phyloP scores from a whole-genome alignment of 2,113 vertebrate species.

The Garra rufa region DNA sequence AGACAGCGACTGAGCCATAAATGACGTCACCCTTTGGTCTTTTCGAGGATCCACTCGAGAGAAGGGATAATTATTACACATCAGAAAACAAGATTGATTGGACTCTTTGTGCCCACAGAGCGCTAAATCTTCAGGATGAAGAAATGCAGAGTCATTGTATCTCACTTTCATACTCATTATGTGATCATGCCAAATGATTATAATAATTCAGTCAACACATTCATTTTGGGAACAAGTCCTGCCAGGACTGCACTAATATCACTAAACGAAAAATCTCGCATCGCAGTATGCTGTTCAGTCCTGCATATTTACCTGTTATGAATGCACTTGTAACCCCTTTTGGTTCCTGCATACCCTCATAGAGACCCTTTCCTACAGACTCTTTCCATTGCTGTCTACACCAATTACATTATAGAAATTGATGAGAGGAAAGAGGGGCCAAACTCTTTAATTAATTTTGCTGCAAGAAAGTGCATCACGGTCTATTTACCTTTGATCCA shows the following conservation, averaged over 20 bases:
- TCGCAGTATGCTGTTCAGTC: neutral
- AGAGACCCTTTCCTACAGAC: conserved; percentile 15
- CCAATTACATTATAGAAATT: conserved; percentile 61
- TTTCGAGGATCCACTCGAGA: conserved; percentile 18
- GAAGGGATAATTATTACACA: conserved; percentile 27
- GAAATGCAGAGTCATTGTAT: conserved; percentile 49
- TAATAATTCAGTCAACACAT: conserved; percentile 14
- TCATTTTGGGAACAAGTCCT: neutral
- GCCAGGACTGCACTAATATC: conserved; percentile 21
- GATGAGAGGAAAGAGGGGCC: conserved; percentile 51
- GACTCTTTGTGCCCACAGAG: conserved; percentile 40
- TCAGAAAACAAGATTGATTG: conserved; percentile 35
- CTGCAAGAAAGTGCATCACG: conserved; percentile 53
- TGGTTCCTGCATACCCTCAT: conserved; percentile 4
- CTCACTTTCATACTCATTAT: conserved; percentile 43
- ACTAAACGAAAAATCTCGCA: neutral
- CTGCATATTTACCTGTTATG: neutral
- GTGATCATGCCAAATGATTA: conserved; percentile 45
- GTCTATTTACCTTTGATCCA: conserved; percentile 51
- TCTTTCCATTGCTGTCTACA: conserved; percentile 41
- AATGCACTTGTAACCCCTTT: neutral
- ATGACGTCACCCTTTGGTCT: conserved; percentile 37
- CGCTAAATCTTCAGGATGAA: conserved; percentile 31
- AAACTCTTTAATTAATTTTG: conserved; percentile 55
- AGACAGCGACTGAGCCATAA: conserved; percentile 45